phyloP scores from a whole-genome alignment of 2,113 vertebrate species.

The Dissostichus mawsoni region DNA sequence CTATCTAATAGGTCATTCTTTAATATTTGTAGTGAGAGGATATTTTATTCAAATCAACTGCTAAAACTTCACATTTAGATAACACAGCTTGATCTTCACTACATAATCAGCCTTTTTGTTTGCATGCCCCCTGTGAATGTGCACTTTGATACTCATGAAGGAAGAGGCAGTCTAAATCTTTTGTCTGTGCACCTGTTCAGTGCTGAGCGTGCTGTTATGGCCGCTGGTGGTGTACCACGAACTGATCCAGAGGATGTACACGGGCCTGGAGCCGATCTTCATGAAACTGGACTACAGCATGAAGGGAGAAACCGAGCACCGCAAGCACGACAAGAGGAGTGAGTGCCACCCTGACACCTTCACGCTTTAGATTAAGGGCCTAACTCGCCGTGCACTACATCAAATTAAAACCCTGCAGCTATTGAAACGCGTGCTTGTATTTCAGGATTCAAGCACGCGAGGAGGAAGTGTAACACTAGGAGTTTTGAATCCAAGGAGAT shows the following conservation, averaged over 20 bases:
- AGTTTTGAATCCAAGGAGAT: neutral
- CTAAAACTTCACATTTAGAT: neutral
- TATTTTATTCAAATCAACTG: neutral
- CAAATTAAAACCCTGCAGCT: neutral
- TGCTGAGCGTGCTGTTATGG: slow-evolving; percentile 96
- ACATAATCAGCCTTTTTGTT: too few relatives aligned
- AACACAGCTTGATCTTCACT: neutral
- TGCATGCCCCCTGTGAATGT: neutral
- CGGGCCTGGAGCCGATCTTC: slow-evolving; percentile 93
- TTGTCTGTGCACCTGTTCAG: slow-evolving; percentile 68
- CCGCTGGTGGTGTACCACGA: slow-evolving; percentile 98
- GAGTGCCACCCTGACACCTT: slow-evolving; percentile 70
- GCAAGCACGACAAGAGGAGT: slow-evolving; percentile 97
- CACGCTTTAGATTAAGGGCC: neutral
- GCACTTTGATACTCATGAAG: neutral
- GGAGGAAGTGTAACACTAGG: neutral
- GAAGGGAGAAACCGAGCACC: slow-evolving; percentile 93
- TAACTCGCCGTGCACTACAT: neutral
- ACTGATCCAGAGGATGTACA: slow-evolving; percentile 99
- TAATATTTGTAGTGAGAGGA: neutral
- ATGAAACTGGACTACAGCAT: slow-evolving; percentile 99
- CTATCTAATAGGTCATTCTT: neutral
- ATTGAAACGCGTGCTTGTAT: neutral
- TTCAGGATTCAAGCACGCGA: too few relatives aligned
- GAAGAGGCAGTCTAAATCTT: neutral